phyloP scores from a whole-genome alignment of 2,888 invertebrate genomes.

The Sphecodes monilicornis region DNA sequence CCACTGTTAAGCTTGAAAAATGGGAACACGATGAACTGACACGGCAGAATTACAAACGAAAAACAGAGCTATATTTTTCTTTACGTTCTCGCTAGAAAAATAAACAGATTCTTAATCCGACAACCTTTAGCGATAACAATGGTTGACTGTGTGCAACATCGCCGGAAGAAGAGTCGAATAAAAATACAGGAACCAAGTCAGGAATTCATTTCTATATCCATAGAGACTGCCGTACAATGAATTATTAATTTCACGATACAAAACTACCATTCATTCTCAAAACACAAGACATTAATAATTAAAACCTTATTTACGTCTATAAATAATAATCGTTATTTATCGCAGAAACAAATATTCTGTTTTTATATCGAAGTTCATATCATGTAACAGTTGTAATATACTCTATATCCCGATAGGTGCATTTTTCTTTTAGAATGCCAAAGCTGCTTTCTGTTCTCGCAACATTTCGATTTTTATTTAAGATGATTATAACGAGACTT shows the following conservation, averaged over 20 bases:
- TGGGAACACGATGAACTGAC: neutral
- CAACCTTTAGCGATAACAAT: neutral
- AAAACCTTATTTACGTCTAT: neutral
- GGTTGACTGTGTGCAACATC: neutral
- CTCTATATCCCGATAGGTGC: neutral
- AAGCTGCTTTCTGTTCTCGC: neutral
- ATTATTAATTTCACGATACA: neutral
- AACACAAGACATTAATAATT: neutral
- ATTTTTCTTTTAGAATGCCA: neutral
- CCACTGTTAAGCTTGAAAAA: neutral
- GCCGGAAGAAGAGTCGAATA: neutral
- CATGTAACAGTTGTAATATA: neutral
- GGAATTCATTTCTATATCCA: neutral
- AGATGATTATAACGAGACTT: neutral
- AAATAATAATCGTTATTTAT: neutral
- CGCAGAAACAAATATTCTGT: neutral
- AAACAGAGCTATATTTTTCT: neutral
- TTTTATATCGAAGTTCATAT: neutral
- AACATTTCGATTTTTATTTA: neutral
- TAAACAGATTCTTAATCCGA: slow-evolving; percentile 2
- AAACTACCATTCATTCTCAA: neutral
- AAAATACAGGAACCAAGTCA: neutral
- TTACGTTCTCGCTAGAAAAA: neutral
- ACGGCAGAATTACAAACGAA: neutral
- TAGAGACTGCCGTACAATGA: neutral